A percentile compares a stretch with the other conserved stretches of the same genome.
Conservation (phyloP, 2,797 vertebrate species). For the Muscicapa striata region DNA sequence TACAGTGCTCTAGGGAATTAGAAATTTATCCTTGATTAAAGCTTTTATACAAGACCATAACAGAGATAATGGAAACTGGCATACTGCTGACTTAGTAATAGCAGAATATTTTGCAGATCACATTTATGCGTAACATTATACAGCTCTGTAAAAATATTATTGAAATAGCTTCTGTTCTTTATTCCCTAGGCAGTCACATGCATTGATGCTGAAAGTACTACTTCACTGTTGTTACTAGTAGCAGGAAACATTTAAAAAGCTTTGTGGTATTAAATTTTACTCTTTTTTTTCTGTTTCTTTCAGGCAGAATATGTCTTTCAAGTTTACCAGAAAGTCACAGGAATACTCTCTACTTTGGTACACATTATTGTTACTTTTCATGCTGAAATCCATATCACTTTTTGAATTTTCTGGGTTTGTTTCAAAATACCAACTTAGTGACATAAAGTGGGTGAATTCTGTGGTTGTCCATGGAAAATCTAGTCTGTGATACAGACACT, state of each 20-base stretch:
- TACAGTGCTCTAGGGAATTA: neutral
- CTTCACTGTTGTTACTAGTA: neutral
- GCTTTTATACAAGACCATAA: neutral
- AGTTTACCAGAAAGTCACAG: neutral
- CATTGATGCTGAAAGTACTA: neutral
- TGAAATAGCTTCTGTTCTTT: neutral
- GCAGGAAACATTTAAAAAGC: neutral
- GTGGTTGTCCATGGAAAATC: neutral
- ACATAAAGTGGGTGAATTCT: neutral
- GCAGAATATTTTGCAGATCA: neutral
- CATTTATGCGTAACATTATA: neutral
- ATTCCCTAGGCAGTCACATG: neutral
- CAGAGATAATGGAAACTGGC: neutral
- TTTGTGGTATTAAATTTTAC: neutral
- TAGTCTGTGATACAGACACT: neutral
- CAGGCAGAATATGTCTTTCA: neutral
- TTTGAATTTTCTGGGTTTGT: neutral
- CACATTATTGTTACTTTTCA: neutral
- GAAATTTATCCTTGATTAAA: constrained; percentile 15
- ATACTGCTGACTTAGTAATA: neutral
- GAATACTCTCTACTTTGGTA: neutral
- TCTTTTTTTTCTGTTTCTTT: neutral
- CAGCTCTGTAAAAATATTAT: neutral
- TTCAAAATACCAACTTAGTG: neutral
- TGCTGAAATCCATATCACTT: neutral